These are phyloP conservation scores for Yasuhikotakia modesta DNA, from an alignment of 2,797 vertebrate species.

Conservation along the genomic window DNA sequence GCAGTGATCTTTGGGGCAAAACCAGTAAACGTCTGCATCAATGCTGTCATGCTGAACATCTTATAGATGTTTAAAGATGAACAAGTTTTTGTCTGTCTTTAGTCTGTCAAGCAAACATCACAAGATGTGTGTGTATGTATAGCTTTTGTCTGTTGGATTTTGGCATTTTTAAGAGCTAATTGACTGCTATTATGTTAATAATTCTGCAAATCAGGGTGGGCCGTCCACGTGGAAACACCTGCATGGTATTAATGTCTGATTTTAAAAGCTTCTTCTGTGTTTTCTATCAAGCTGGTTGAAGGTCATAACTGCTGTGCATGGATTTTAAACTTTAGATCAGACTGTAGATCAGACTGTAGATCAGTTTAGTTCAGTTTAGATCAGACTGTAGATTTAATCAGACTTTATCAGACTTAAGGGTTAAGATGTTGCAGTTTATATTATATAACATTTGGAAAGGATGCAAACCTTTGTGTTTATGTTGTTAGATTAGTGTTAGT, in stretches of 20 bases:
- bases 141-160: background rate
- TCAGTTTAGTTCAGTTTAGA: too few species aligned
- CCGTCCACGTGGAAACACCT: background rate
- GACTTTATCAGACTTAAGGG: background rate
- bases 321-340: too few species aligned
- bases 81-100: constrained; percentile 14
- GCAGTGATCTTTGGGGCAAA: background rate
- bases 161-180: background rate
- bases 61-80: background rate
- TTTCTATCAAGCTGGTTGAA: background rate
- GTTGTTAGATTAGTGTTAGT: background rate
- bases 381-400: too few species aligned
- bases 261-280: background rate
- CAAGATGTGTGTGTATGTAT: constrained; percentile 3
- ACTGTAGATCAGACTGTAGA: background rate
- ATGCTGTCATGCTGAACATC: background rate
- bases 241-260: background rate
- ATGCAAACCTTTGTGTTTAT: constrained; percentile 4
- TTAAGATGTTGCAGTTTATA: background rate
- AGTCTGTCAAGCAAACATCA: constrained; percentile 20
- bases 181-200: background rate
- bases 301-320: background rate
- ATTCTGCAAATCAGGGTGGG: background rate
- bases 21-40: background rate
- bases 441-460: background rate